Percentiles rank a stretch among this genome's conserved stretches.
phyloP scores from a whole-genome alignment of 2,113 vertebrate species.

The Recurvirostra avosetta region DNA sequence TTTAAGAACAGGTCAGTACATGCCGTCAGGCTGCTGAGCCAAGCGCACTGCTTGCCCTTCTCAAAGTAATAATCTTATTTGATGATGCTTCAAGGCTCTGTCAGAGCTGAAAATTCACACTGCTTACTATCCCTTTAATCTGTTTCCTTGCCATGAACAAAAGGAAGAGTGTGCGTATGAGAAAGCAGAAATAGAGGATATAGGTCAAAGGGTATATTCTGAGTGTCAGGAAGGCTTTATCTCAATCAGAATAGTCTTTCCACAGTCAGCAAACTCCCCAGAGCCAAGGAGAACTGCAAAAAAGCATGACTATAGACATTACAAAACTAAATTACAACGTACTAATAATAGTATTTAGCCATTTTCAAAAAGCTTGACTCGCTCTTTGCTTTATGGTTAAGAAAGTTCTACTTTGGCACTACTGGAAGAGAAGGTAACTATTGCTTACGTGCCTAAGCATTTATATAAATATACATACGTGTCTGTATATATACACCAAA shows the following conservation, averaged over 20 bases:
- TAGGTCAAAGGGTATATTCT: slow-evolving; percentile 27
- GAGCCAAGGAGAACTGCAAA: not conserved
- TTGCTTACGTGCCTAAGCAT: not conserved
- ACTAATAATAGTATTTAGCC: not conserved
- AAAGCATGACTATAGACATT: not conserved
- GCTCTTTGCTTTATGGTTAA: not conserved
- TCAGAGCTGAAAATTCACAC: not conserved
- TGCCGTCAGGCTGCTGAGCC: not conserved
- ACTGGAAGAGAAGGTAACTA: not conserved
- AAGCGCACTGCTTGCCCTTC: not conserved
- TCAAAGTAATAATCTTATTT: slow-evolving; percentile 13
- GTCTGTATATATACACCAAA: not conserved
- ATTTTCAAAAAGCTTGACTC: not conserved
- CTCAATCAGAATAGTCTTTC: slow-evolving; percentile 25
- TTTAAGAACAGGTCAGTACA: not conserved
- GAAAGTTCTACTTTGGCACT: not conserved
- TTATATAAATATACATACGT: not conserved
- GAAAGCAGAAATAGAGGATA: slow-evolving; percentile 32
- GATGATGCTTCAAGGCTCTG: not conserved
- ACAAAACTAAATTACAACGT: not conserved
- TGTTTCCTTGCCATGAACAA: slow-evolving; percentile 8
- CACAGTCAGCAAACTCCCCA: slow-evolving; percentile 8
- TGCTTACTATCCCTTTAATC: slow-evolving; percentile 26
- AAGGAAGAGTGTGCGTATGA: slow-evolving; percentile 8
- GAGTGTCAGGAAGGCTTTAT: slow-evolving; percentile 32